phyloP scores from a whole-genome alignment of 2,113 vertebrate species.

The Lagenorhynchus albirostris region DNA sequence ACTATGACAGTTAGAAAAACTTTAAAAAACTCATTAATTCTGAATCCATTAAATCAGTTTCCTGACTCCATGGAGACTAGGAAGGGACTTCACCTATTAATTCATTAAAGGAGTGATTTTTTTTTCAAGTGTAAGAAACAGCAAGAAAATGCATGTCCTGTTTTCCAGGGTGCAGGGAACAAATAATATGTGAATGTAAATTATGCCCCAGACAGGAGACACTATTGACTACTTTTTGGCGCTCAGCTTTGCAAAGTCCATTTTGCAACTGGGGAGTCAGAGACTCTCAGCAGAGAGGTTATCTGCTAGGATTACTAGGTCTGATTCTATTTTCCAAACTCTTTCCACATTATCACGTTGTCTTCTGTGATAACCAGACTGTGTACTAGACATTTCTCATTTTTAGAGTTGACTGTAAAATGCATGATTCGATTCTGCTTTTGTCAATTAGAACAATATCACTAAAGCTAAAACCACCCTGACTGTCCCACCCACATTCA shows the following conservation, averaged over 20 bases:
- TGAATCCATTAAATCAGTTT: neutral
- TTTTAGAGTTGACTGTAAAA: neutral
- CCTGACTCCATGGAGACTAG: neutral
- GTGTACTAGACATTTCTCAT: neutral
- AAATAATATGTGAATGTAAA: neutral
- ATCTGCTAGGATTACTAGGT: neutral
- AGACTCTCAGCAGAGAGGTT: neutral
- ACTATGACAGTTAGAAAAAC: neutral
- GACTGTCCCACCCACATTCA: neutral
- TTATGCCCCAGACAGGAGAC: neutral
- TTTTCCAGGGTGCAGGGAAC: neutral
- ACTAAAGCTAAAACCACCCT: neutral
- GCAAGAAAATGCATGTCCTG: neutral
- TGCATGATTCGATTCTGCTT: neutral
- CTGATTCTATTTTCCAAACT: neutral
- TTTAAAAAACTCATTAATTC: neutral
- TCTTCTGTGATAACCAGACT: neutral
- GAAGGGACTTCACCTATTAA: neutral
- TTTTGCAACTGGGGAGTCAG: neutral
- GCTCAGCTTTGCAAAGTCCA: neutral
- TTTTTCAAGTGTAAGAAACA: neutral
- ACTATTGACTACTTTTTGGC: fast-evolving
- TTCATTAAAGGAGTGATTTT: neutral
- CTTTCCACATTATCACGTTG: neutral
- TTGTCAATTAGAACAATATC: neutral